Evolutionary conservation across 2,113 vertebrate genomes (phyloP), one percentile per base, ranked within the genome.

Genomic region (Thoracochromis brauschi): DNA sequence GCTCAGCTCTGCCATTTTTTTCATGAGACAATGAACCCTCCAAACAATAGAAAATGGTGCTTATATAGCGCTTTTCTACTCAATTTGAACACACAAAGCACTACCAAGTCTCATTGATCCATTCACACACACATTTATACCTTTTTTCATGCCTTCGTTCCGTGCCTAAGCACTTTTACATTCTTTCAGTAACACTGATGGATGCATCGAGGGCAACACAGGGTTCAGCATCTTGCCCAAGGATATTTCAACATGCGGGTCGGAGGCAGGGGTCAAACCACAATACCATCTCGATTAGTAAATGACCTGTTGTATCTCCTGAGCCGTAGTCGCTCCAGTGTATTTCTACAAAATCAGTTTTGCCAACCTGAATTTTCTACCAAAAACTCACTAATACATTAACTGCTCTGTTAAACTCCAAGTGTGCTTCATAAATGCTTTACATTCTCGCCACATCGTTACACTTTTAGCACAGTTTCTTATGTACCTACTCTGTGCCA

Each of bases 401-500:
- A 81, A 24, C 26, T 19, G 29, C 40, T 26, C 29, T 42, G 60
- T 17, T 85, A 63, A 91, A 81, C 73, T 83, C 45, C n/a, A 65
- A 78, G 73, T 87, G 63, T 71, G 81, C 55, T 38, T 89, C 49
- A 42, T 19, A 49, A 85, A 93, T 85, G 80, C 21, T 85, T 90
- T 84, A 57, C 6, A 82, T 31, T 60, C 35, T 42, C 13, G 19
- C 29, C 55, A 57, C 84, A 35, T 17, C 8, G 1, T 38, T 60
- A 38, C 8, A 8, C 21, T 38, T 85, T 82, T 29, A 49, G 54
- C 47, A n/a, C 45, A 19, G 49, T 92, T 90, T 93, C 47, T 84
- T 16, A 58, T 9, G 33, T 31, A 47, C 55, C 79, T 88, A 83
- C 82, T 93, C 83, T 89, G 58, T 86, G 21, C 38, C 83, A 84